phyloP scores from a whole-genome alignment of 2,888 invertebrate genomes.

The Drymonia ruficornis region DNA sequence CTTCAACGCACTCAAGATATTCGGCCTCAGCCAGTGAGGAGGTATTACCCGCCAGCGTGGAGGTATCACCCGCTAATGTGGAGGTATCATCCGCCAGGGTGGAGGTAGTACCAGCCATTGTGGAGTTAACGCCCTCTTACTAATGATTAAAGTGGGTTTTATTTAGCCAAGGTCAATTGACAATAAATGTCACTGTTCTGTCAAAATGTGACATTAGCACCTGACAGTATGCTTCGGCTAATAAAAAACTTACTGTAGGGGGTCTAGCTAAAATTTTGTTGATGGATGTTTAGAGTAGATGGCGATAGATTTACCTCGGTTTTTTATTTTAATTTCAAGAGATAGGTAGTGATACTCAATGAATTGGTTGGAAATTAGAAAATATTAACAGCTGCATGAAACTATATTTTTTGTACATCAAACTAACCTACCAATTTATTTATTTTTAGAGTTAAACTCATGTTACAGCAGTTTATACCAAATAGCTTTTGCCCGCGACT shows the following conservation, averaged over 20 bases:
- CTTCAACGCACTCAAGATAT: conserved; percentile 95
- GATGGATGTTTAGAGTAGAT: conserved; percentile 3
- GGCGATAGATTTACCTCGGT: conserved; percentile 5
- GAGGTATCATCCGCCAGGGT: conserved; percentile 89
- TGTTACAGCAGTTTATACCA: conserved; percentile 1
- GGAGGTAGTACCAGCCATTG: not conserved
- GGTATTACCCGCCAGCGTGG: not conserved
- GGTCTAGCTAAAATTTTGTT: conserved; percentile 2
- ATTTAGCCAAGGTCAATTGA: too few relatives aligned
- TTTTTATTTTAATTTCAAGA: too few relatives aligned
- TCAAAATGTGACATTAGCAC: too few relatives aligned
- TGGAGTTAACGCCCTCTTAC: conserved; percentile 11
- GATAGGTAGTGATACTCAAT: too few relatives aligned
- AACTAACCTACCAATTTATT: too few relatives aligned
- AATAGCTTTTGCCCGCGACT: too few relatives aligned
- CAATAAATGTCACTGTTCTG: too few relatives aligned
- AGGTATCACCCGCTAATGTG: not conserved
- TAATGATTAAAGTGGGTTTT: conserved; percentile 5
- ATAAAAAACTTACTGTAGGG: too few relatives aligned
- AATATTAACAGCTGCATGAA: too few relatives aligned
- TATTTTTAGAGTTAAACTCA: not conserved
- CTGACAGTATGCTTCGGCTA: too few relatives aligned
- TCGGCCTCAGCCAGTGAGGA: conserved; percentile 91
- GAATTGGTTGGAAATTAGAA: too few relatives aligned
- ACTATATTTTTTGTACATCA: too few relatives aligned